Percentiles rank a stretch among this genome's conserved stretches.
Conservation (phyloP, 1,140 invertebrate genomes). For the Parapsyche elsis region DNA sequence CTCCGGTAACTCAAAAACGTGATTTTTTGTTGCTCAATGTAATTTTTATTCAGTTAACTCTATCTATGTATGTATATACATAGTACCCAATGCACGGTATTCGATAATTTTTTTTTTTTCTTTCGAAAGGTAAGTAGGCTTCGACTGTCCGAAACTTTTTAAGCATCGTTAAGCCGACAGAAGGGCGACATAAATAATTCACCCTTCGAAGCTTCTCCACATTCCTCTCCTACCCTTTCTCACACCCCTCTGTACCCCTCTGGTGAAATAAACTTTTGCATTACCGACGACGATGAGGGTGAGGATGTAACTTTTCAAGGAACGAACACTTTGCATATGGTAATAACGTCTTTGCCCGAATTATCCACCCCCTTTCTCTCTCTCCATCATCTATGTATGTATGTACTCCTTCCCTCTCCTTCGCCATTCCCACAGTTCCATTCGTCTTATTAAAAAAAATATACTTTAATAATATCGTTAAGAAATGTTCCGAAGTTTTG, state of each 20-base stretch:
- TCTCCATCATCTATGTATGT: too few relatives aligned
- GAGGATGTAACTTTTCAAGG: conserved; percentile 22
- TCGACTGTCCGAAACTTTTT: conserved; percentile 19
- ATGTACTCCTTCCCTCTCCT: too few relatives aligned
- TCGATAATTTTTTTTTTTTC: neutral
- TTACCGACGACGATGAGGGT: conserved; percentile 8
- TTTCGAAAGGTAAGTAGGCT: neutral
- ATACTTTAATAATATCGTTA: too few relatives aligned
- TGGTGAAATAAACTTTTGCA: conserved; percentile 35
- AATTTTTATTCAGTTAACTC: too few relatives aligned
- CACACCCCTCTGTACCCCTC: neutral
- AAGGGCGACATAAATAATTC: conserved; percentile 41
- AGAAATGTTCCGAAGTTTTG: too few relatives aligned
- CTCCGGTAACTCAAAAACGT: too few relatives aligned
- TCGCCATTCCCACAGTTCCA: too few relatives aligned
- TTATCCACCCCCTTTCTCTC: conserved; percentile 9
- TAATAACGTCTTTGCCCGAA: conserved; percentile 24
- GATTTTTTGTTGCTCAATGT: too few relatives aligned
- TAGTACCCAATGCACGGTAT: too few relatives aligned
- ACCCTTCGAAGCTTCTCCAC: conserved; percentile 1
- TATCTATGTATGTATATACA: too few relatives aligned
- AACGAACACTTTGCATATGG: conserved; percentile 39
- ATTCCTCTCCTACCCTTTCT: neutral
- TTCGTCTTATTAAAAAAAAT: too few relatives aligned
- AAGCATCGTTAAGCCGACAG: conserved; percentile 34